phyloP scores from a whole-genome alignment of 2,888 invertebrate genomes.

The Belgica antarctica region DNA sequence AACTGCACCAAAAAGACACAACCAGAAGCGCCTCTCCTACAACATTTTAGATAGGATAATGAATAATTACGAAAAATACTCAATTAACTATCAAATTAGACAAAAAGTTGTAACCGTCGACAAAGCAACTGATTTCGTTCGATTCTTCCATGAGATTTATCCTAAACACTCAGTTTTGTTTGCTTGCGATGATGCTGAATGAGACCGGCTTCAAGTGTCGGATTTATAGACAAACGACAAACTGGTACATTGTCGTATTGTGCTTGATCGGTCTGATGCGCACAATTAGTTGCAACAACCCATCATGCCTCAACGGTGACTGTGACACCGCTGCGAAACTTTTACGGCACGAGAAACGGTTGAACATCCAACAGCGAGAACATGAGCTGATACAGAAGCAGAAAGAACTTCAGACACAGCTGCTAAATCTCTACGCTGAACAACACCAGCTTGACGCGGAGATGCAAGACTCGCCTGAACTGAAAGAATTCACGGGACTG shows the following conservation, averaged over 20 bases:
- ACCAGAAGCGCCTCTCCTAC: background rate
- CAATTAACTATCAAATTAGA: conserved; percentile 26
- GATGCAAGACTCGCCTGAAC: background rate
- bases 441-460: conserved; percentile 1
- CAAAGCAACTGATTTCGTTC: background rate
- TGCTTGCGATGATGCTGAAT: conserved; percentile 9
- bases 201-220: background rate
- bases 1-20: background rate
- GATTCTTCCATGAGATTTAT: background rate
- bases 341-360: background rate
- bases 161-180: background rate
- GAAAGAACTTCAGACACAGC: conserved; percentile 24
- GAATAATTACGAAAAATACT: conserved; percentile 30
- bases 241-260: background rate
- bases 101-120: conserved; percentile 20
- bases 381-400: conserved; percentile 16
- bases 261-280: conserved; percentile 13
- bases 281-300: conserved; percentile 1
- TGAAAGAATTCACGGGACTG: background rate
- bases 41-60: conserved; percentile 41
- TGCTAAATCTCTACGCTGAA: conserved; percentile 18
- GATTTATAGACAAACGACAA: background rate
- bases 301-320: background rate
- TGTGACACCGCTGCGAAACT: conserved; percentile 13
- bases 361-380: conserved; percentile 20